phyloP scores from a whole-genome alignment of 2,888 invertebrate species.

The Sisyra terminalis region DNA sequence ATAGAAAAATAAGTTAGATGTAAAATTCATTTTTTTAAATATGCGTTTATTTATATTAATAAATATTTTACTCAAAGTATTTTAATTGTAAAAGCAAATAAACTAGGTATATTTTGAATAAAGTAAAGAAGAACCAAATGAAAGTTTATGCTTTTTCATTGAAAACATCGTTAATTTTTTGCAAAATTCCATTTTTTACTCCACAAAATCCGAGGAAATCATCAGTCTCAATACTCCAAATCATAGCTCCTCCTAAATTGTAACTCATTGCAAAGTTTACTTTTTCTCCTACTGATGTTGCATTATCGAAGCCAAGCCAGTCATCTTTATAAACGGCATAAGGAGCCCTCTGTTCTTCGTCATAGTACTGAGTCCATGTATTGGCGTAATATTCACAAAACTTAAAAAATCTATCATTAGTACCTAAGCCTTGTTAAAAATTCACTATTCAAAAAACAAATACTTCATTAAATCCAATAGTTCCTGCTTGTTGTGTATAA shows the following conservation, averaged over 20 bases:
- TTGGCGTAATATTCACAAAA: constrained; percentile 20
- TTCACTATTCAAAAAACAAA: constrained; percentile 1
- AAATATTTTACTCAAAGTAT: too few relatives aligned
- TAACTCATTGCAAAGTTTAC: constrained; percentile 23
- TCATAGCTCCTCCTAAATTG: constrained; percentile 46
- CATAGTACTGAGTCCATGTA: constrained; percentile 36
- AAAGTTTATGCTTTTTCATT: constrained; percentile 10
- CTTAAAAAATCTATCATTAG: constrained; percentile 4
- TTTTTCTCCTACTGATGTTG: constrained; percentile 34
- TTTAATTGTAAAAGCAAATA: not conserved
- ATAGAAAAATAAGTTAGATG: too few relatives aligned
- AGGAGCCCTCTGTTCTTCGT: constrained; percentile 38
- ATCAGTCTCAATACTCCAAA: constrained; percentile 70
- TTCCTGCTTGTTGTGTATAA: constrained; percentile 44
- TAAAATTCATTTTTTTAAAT: too few relatives aligned
- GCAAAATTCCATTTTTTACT: constrained; percentile 39
- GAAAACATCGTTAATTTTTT: constrained; percentile 31
- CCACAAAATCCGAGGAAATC: constrained; percentile 51
- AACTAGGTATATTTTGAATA: not conserved
- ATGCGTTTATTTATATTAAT: too few relatives aligned
- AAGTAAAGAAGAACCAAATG: too few relatives aligned
- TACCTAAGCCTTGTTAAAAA: not conserved
- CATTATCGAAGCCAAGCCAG: constrained; percentile 57
- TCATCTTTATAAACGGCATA: constrained; percentile 38
- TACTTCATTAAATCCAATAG: constrained; percentile 59